Conservation (phyloP, 2,888 invertebrate species). For the Julus scandinavius region DNA sequence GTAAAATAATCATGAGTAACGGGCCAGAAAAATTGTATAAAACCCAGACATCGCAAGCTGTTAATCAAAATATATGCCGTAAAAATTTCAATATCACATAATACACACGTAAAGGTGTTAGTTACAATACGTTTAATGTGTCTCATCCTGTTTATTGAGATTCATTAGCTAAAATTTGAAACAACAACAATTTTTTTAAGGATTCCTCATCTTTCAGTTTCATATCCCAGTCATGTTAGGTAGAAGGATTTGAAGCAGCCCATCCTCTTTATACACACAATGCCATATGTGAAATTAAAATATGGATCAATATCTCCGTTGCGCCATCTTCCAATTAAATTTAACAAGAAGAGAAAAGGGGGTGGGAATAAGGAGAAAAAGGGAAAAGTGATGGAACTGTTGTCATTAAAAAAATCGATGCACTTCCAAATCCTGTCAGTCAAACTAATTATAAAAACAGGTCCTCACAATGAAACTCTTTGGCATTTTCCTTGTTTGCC, state of each 20-base stretch:
- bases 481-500: not conserved
- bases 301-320: conserved; percentile 11
- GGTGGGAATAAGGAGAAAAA: not conserved
- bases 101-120: no score
- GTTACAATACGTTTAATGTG: no score
- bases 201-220: no score
- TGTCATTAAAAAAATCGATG: conserved; percentile 10
- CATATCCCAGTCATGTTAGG: no score
- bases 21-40: no score
- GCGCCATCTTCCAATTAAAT: conserved; percentile 18
- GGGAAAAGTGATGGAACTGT: not conserved
- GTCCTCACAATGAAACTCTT: not conserved
- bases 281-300: not conserved
- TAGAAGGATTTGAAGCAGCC: not conserved
- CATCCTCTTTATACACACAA: not conserved
- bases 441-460: not conserved
- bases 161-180: no score
- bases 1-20: no score
- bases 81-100: no score
- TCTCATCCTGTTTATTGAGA: no score
- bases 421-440: not conserved
- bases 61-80: no score
- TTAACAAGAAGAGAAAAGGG: not conserved
- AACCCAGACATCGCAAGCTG: no score
- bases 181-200: no score